Percentiles rank a stretch among this genome's conserved stretches.
phyloP scores from a whole-genome alignment of 2,113 vertebrate genomes.

The Notechis scutatus region DNA sequence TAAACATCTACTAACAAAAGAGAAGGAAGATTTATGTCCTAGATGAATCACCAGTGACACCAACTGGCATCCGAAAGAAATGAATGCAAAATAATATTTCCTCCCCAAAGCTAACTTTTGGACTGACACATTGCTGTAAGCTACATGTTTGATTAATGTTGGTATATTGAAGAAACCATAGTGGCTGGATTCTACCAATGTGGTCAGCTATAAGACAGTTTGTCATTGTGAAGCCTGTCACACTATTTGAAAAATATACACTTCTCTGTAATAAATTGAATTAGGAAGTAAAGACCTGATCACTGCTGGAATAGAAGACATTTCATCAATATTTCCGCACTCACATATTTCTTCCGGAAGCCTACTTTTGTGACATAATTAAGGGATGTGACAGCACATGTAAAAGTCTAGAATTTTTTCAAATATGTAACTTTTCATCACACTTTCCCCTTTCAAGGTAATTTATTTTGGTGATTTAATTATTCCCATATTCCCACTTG shows the following conservation, averaged over 20 bases:
- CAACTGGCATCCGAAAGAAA: neutral
- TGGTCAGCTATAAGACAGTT: neutral
- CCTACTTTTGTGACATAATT: neutral
- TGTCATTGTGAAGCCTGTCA: neutral
- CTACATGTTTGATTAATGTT: neutral
- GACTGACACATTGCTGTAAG: neutral
- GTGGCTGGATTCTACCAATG: neutral
- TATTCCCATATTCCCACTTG: neutral
- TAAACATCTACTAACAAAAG: neutral
- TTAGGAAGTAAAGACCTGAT: neutral
- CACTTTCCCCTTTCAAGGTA: neutral
- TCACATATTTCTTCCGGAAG: neutral
- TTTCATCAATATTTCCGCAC: neutral
- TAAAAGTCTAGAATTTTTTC: neutral
- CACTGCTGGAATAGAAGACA: neutral
- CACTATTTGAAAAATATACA: neutral
- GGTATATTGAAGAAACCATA: neutral
- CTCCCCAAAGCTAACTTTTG: neutral
- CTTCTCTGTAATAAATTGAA: neutral
- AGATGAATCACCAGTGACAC: neutral
- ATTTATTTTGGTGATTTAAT: neutral
- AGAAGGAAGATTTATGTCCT: neutral
- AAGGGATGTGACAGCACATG: neutral
- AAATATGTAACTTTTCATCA: neutral
- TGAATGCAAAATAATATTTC: neutral